Conservation (phyloP, 2,797 vertebrate species). For the Scolopax bukidnonensis region DNA sequence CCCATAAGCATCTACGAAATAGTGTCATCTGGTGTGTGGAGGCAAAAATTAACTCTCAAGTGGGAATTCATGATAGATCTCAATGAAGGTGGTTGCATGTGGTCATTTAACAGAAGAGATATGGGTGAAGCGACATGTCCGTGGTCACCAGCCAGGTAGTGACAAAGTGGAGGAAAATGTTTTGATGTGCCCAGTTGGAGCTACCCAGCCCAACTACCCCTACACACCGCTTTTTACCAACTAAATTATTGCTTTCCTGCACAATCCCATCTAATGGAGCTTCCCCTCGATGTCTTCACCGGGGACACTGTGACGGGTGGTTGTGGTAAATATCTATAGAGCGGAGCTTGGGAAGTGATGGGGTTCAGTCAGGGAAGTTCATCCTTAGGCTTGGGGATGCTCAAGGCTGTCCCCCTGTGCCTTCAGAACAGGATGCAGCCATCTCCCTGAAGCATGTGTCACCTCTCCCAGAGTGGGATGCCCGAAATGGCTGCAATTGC, state of each 20-base stretch:
- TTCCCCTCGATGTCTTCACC: background rate
- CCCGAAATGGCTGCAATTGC: rapidly evolving
- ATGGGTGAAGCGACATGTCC: rapidly evolving
- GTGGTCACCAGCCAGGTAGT: background rate
- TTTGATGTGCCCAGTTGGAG: background rate
- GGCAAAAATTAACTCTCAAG: background rate
- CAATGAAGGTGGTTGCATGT: rapidly evolving
- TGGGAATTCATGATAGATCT: rapidly evolving
- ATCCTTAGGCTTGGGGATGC: background rate
- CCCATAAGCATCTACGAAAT: rapidly evolving
- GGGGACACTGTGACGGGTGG: rapidly evolving
- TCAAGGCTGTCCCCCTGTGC: background rate
- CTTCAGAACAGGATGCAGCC: background rate
- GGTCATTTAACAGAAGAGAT: background rate
- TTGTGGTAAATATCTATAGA: rapidly evolving
- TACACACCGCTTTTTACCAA: no score
- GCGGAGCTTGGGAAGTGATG: background rate
- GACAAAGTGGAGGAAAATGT: background rate
- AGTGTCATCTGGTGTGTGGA: rapidly evolving
- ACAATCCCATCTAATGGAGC: rapidly evolving
- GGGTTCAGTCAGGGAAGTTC: background rate
- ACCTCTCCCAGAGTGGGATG: rapidly evolving
- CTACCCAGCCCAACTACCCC: background rate
- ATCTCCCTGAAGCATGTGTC: rapidly evolving
- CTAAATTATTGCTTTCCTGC: background rate